Conservation (phyloP, 2,113 vertebrate genomes). For the Ameiurus melas region DNA sequence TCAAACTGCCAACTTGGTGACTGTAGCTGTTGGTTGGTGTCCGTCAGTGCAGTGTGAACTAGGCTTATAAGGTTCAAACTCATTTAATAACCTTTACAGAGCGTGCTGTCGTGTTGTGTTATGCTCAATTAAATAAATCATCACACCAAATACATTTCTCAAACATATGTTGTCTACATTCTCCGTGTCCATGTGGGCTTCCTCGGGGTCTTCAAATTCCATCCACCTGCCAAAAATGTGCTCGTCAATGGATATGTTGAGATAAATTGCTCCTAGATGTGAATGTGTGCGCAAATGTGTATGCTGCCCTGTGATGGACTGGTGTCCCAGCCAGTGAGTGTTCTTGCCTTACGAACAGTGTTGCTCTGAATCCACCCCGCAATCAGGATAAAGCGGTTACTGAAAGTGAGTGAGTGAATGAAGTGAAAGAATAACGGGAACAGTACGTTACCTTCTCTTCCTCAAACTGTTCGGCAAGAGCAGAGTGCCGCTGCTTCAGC, state of each 20-base stretch:
- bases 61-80: neutral
- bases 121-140: neutral
- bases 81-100: neutral
- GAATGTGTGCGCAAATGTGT: neutral
- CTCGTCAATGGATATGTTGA: neutral
- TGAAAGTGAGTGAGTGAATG: no score
- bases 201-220: neutral
- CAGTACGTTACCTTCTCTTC: conserved; percentile 79
- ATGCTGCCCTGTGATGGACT: neutral
- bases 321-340: neutral
- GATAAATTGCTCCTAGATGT: neutral
- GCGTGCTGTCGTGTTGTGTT: neutral
- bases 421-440: neutral
- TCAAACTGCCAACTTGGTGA: no score
- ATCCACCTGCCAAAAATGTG: neutral
- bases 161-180: neutral
- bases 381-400: neutral
- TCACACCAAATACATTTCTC: neutral
- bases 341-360: neutral
- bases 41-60: no score
- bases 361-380: neutral
- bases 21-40: no score
- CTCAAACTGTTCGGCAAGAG: conserved; percentile 68
- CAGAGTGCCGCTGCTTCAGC: conserved; percentile 71
- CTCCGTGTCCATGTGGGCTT: neutral